Evolutionary conservation across 2,888 invertebrate genomes (phyloP), one percentile per base, ranked within the genome.

Genomic region (Papilio protenor): DNA sequence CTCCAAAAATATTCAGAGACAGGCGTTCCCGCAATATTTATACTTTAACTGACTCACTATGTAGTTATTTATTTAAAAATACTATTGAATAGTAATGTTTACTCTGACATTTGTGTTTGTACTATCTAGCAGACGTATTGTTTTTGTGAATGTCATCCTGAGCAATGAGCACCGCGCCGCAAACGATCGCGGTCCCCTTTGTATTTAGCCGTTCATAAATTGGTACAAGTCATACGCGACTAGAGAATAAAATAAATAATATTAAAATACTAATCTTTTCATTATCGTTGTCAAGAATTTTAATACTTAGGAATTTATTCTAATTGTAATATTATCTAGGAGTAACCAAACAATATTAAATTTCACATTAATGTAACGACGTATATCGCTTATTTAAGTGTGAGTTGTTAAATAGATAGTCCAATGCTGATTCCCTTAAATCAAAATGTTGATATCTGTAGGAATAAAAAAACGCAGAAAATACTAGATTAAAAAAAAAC

Each of bases 121-220:
- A 87, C 57, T 59, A 59, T 2, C 91, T 88, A 82, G 81, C 83
- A 81, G 83, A 83, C 82, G 92, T 91, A 93, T 94, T 94, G 94
- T 94, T 94, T 94, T 94, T 94, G 90, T 93, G 92, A 91, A 93
- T 94, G 94, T 94, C 94, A 94, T 94, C 93, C 88, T 86, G 87
- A 87, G 92, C 91, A 89, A 91, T 91, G 93, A 92, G 91, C 89
- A 90, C 90, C 87, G 85, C 84, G 90, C 93, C 92, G 85, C 93
- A 92, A 93, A 93, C 91, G 92, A 88, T 87, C 90, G 93, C 91
- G 93, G 93, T 91, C 89, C 90, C 88, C 91, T 94, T 94, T 94
- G 93, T 92, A 88, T 88, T 89, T 86, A 88, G 88, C 90, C 91
- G 91, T 88, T 87, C 73, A 81, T 55, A 14, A 75, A 27, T 72